Percentiles rank a stretch among this genome's conserved stretches.
Evolutionary conservation across 2,113 vertebrate genomes (phyloP).

Genomic region (Macrotus californicus): DNA sequence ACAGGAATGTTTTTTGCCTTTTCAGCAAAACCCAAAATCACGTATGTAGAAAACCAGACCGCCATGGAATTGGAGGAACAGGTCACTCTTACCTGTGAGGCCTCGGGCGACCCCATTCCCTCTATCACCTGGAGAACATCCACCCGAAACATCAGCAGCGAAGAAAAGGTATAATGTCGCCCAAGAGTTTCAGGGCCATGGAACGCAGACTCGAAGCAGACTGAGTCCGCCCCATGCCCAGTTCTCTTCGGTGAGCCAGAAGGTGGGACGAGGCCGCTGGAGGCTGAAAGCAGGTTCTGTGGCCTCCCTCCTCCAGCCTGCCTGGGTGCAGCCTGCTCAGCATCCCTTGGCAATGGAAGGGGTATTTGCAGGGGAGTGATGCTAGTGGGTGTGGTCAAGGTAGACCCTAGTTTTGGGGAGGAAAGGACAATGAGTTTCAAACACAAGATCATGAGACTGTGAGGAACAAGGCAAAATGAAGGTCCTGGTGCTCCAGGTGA

Average conservation of each 20-base stretch:
- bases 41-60: constrained; percentile 93
- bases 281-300: background rate
- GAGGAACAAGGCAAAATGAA: background rate
- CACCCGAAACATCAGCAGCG: constrained; percentile 88
- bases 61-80: constrained; percentile 94
- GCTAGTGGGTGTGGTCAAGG: background rate
- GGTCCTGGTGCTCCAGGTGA: background rate
- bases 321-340: background rate
- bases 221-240: background rate
- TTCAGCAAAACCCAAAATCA: constrained; percentile 96
- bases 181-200: background rate
- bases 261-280: background rate
- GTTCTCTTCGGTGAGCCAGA: background rate
- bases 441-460: background rate
- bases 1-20: constrained; percentile 41
- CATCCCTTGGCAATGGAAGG: background rate
- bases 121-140: constrained; percentile 94
- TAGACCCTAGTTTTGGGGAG: background rate
- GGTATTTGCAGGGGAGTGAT: background rate
- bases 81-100: constrained; percentile 95
- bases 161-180: constrained; percentile 90
- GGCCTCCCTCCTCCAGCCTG: background rate
- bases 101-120: constrained; percentile 95
- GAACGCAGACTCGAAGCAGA: background rate
- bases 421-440: background rate